Base-by-base conservation (phyloP, 1,140 invertebrate species). In the Drosophila pachea region DNA sequence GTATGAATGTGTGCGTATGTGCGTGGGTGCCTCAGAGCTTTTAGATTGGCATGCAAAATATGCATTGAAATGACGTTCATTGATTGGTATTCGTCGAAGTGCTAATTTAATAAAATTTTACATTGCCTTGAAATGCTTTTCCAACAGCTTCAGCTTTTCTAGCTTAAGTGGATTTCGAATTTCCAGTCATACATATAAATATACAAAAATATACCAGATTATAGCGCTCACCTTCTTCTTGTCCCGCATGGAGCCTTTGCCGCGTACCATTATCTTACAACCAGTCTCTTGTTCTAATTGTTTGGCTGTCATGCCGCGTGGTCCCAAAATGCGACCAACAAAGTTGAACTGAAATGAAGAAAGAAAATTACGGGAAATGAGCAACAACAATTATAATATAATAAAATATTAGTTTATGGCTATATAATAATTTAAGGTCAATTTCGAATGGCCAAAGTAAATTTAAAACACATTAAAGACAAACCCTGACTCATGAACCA, bases 191-290 rank as follows among this genome's bases (percentile, higher is more conserved):
- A 22, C 6, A 63, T 36, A 32, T 54, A 29, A 4, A 48, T 12
- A 14, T 48, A 31, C 11, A 16, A 11, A 45, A 9, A 7, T 48
- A 48, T 31, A 53, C 36, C 4, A 12, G 8, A 0, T 9, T 4
- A 32, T 6, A 35, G 7, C 47, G 72, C 91, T 92, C 93, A 99
- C 98, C 96, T 99, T 99, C 91, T 98, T 98, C 92, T 99, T 99
- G 90, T 99, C 98, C 90, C 98, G 93, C 98, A 99, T 99, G 42
- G 98, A 99, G n/a, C 98, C 98, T 91, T 98, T 98, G 84, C 98
- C 98, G 91, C 99, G 93, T 67, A 99, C 97, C 99, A 99, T 99
- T 79, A 99, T 99, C 94, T 99, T 99, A 91, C 99, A 99, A 82
- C 98, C 98, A 81, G 98, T 99, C 93, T 99, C 98, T 91, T 99